Base-by-base conservation (phyloP, 2,888 invertebrate species). In the Ochropleura leucogaster region DNA sequence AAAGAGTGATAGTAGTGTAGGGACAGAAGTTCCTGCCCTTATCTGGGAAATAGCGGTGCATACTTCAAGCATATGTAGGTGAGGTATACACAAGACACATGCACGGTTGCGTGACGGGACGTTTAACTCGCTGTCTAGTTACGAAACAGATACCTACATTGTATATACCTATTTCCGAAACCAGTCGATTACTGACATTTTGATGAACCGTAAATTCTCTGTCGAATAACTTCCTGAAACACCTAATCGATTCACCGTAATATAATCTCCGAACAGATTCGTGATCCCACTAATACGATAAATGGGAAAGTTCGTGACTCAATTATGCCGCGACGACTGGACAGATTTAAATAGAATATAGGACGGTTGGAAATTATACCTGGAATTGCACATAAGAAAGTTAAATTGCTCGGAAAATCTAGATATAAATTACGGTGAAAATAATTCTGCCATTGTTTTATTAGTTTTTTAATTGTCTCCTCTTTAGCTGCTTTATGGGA, bases 191-290 rank as follows among this genome's bases (percentile, higher is more conserved):
- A 44, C 82, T 60, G 59, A 66, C 30, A 47, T 66, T 77, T 77
- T 62, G 49, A 77, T 79, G n/a, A 59, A 60, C 83, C 65, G 70
- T 42, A 46, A 79, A 51, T 64, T 60, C 46, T 9, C 10, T 59
- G 44, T 68, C 30, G 59, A 65, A 80, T 57, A 62, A 49, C 47
- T 84, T 72, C 72, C 84, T 79, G 72, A 40, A 66, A 83, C 72
- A 72, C 40, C n/a, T 67, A 79, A 79, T 79, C 62, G 84, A 79
- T 79, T 83, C 62, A 79, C 57, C 66, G 57, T 72, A 83, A 83
- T 66, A 44, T 60, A 57, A 79, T 79, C 80, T 72, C 59, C 57
- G 47, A 84, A 83, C 72, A 84, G 66, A 83, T 80, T 75, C 67
- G 73, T 72, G 72, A 84, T 72, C 59, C 46, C 63, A 65, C 59